Evolutionary conservation across 2,113 vertebrate species (phyloP).

Genomic region (Corythaeola cristata): DNA sequence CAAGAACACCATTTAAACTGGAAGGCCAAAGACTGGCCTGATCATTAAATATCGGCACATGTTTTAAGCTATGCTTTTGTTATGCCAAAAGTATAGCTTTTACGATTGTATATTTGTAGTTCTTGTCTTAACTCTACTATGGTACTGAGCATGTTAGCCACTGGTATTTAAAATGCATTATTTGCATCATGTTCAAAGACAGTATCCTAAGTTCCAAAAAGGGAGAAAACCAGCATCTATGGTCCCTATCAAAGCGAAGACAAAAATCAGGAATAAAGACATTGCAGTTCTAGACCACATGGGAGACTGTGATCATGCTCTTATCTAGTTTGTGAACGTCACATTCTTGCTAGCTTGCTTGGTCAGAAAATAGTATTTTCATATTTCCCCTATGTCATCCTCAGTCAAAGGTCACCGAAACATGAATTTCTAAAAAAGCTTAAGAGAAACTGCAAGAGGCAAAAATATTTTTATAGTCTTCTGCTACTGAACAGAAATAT

Average conservation of each 20-base stretch:
- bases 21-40: neutral
- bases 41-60: neutral
- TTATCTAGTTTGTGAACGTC: neutral
- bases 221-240: neutral
- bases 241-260: neutral
- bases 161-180: neutral
- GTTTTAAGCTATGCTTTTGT: neutral
- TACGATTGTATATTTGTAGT: neutral
- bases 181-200: neutral
- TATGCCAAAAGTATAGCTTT: neutral
- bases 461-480: neutral
- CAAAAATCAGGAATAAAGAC: neutral
- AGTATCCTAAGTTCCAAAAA: neutral
- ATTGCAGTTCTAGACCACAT: neutral
- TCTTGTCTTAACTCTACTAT: neutral
- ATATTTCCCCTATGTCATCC: rapidly evolving
- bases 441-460: neutral
- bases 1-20: neutral
- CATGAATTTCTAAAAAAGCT: neutral
- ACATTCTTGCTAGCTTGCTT: neutral
- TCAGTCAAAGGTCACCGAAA: neutral
- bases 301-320: neutral
- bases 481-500: neutral
- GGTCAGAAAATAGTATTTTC: neutral
- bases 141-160: neutral